Conservation (phyloP, 2,113 vertebrate genomes). For the Callospermophilus lateralis region DNA sequence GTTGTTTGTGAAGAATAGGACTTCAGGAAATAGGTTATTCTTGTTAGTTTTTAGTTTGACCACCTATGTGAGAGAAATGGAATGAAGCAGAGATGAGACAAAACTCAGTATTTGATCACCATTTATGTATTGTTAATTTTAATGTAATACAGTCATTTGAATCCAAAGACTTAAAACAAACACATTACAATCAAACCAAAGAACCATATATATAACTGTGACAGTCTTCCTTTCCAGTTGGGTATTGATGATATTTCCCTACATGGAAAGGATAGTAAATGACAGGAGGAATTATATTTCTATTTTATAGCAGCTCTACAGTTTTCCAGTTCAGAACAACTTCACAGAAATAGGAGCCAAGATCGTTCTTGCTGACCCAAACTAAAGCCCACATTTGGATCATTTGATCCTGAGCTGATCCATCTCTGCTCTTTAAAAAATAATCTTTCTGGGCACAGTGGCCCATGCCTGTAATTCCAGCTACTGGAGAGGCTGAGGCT, state of each 20-base stretch:
- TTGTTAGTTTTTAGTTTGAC: constrained; percentile 50
- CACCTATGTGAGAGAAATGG: not conserved
- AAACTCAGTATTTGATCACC: constrained; percentile 29
- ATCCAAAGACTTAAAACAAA: constrained; percentile 63
- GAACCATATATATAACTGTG: not conserved
- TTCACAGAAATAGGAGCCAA: not conserved
- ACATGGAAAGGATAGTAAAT: not conserved
- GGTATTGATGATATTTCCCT: not conserved
- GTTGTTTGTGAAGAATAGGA: constrained; percentile 21
- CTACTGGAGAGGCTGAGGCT: not conserved
- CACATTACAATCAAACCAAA: constrained; percentile 22
- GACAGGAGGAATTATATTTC: not conserved
- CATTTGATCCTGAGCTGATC: not conserved
- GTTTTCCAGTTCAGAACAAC: constrained; percentile 3
- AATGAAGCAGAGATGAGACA: constrained; percentile 55
- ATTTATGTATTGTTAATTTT: constrained; percentile 62
- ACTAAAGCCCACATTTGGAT: not conserved
- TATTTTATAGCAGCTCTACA: not conserved
- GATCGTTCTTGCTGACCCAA: constrained; percentile 41
- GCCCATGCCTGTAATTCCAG: not conserved
- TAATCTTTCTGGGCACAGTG: not conserved
- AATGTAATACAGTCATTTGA: constrained; percentile 39
- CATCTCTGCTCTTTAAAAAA: not conserved
- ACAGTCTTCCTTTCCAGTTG: not conserved
- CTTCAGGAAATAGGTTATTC: not conserved